A percentile compares a stretch with the other conserved stretches of the same genome.
Evolutionary conservation across 2,888 invertebrate species (phyloP).

Genomic region (Epirrhoe alternata): DNA sequence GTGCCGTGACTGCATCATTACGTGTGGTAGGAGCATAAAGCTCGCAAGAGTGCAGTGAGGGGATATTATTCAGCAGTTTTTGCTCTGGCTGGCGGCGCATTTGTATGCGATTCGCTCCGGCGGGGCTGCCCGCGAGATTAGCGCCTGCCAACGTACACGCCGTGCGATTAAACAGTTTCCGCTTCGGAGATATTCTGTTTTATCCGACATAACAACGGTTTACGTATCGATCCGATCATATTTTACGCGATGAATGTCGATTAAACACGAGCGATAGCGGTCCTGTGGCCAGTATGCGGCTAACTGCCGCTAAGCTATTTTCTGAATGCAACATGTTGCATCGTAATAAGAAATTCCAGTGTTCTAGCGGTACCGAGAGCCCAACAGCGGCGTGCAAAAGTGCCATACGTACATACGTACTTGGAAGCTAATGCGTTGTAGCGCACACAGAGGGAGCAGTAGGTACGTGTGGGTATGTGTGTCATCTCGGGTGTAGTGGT

Average conservation of each 20-base stretch:
- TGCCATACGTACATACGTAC: conserved; percentile 71
- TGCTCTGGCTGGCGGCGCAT: conserved; percentile 69
- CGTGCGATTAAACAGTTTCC: conserved; percentile 78
- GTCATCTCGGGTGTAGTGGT: conserved; percentile 73
- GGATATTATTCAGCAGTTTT: conserved; percentile 81
- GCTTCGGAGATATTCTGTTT: conserved; percentile 58
- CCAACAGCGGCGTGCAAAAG: conserved; percentile 61
- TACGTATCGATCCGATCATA: conserved; percentile 40
- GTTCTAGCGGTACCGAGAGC: conserved; percentile 62
- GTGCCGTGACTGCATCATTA: conserved; percentile 73
- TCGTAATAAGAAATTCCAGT: conserved; percentile 71
- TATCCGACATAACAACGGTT: conserved; percentile 36
- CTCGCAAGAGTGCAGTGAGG: conserved; percentile 65
- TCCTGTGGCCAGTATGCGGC: conserved; percentile 51
- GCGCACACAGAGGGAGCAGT: conserved; percentile 51
- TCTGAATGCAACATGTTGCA: conserved; percentile 66
- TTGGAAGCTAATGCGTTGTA: conserved; percentile 62
- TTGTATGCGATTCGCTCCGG: conserved; percentile 80
- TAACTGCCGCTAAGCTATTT: conserved; percentile 58
- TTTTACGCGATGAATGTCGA: conserved; percentile 38
- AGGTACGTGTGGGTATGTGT: conserved; percentile 77
- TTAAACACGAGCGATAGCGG: conserved; percentile 49
- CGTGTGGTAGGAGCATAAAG: conserved; percentile 60
- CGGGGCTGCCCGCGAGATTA: conserved; percentile 75
- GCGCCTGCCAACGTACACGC: conserved; percentile 65